Base-by-base conservation (phyloP, 2,888 invertebrate species). In the Eristalis tenax region DNA sequence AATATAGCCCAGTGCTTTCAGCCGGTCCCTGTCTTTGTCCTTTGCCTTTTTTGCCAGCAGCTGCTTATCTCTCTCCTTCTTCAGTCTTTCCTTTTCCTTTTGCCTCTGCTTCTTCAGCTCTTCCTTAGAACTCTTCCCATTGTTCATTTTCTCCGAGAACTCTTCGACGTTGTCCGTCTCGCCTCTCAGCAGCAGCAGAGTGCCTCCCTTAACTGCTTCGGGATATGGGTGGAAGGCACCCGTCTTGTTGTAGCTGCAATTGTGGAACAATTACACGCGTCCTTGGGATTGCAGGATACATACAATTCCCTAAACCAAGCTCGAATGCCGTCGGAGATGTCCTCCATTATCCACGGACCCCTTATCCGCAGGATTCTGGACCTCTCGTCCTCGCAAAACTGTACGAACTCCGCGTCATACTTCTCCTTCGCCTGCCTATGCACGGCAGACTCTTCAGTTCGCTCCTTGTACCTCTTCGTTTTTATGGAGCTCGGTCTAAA, bases 251-350 rank as follows among this genome's bases (percentile, higher is more conserved):
- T 93, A 93, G 69, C 93, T 93, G 18, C 22, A 66, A 79, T 43
- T 23, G 18, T 13, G 11, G 57, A 11, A 15, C 0, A 10, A 74
- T 70, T 15, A 59, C 4, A 15, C 11, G 15, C 2, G 15, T 22
- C 43, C 63, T n/a, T 32, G 8, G 5, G 26, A 13, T 15, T 4
- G 8, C 0, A 43, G 32, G 22, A 11, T 18, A 65, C 90, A 90
- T 95, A 95, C 95, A 95, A 96, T 89, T 94, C 93, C 40, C 94
- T 90, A 90, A 96, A 96, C 96, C 96, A 97, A 83, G 94, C 95
- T 38, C 96, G 93, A 85, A 97, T 95, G 91, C 96, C 96, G 88
- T 96, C 96, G 50, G 95, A 94, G 90, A 96, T 95, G 88, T 95
- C 95, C 90, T 97, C 96, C 92, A 95, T 94, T 89, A 97, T 93